A percentile compares a stretch with the other conserved stretches of the same genome.
Evolutionary conservation across 2,113 vertebrate genomes (phyloP).

Genomic region (Paratilapia polleni): DNA sequence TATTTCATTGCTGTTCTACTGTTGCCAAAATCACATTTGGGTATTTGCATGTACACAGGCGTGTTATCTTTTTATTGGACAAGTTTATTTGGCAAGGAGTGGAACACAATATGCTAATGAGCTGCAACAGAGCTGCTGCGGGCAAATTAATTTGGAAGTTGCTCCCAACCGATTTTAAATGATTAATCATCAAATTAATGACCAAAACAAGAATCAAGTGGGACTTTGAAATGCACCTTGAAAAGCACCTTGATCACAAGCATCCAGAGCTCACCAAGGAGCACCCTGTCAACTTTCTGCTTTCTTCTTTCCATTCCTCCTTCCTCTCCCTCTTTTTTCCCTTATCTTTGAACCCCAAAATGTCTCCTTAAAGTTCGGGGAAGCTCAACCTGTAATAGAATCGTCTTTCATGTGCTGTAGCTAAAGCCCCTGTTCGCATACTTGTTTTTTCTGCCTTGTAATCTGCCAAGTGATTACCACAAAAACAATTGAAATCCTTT

Average conservation of each 20-base stretch:
- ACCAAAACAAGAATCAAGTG: constrained; percentile 1
- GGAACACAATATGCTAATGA: constrained; percentile 31
- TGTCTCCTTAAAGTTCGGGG: neutral
- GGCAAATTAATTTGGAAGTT: constrained; percentile 36
- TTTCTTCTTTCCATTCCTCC: constrained; percentile 5
- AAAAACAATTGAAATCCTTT: constrained; percentile 20
- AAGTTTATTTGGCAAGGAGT: constrained; percentile 13
- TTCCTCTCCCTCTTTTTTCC: neutral
- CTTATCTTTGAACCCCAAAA: neutral
- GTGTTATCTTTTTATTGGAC: constrained; percentile 30
- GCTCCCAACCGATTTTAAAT: constrained; percentile 23
- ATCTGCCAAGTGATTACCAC: constrained; percentile 11
- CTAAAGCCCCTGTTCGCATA: neutral
- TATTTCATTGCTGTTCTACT: neutral
- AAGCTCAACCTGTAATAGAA: neutral
- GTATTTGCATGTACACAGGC: neutral
- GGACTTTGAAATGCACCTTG: neutral
- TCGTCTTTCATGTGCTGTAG: neutral
- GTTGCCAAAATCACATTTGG: neutral
- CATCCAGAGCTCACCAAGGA: neutral
- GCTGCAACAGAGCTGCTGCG: neutral
- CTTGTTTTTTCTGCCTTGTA: neutral
- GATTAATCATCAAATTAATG: constrained; percentile 55
- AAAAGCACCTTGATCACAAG: constrained; percentile 3
- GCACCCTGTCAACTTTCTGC: neutral